These are phyloP conservation scores for Corythornis cristatus DNA, from an alignment of 2,113 vertebrate genomes.

Conservation along the genomic window DNA sequence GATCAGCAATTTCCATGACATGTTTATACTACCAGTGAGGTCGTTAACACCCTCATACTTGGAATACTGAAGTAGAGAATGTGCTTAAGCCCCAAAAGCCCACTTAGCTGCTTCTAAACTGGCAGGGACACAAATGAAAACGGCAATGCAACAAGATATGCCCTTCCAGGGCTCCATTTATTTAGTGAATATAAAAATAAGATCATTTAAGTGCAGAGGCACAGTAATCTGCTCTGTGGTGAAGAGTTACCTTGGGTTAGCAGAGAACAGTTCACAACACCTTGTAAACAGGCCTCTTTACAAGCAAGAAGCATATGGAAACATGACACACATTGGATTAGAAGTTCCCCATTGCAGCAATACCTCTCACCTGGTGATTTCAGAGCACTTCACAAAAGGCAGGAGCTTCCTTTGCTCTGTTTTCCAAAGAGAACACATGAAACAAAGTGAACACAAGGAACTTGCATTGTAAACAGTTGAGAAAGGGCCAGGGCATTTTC, in stretches of 20 bases:
- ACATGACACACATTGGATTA: not conserved
- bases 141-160: not conserved
- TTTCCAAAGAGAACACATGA: not conserved
- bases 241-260: slow-evolving; percentile 23
- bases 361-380: not conserved
- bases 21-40: not conserved
- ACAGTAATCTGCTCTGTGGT: not conserved
- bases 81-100: not conserved
- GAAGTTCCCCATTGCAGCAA: not conserved
- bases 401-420: not conserved
- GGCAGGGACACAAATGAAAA: not conserved
- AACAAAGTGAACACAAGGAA: not conserved
- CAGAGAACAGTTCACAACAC: slow-evolving; percentile 30
- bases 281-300: slow-evolving; percentile 39
- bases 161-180: slow-evolving; percentile 43
- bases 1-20: not conserved
- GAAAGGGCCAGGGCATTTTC: not conserved
- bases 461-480: not conserved
- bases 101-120: not conserved
- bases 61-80: not conserved
- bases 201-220: slow-evolving; percentile 62
- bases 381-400: not conserved
- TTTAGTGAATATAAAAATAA: slow-evolving; percentile 74
- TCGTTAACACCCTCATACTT: not conserved
- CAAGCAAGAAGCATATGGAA: slow-evolving; percentile 34